A percentile compares a stretch with the other conserved stretches of the same genome.
Conservation (phyloP, 1,140 invertebrate genomes). For the Euura saliciscinereae region DNA sequence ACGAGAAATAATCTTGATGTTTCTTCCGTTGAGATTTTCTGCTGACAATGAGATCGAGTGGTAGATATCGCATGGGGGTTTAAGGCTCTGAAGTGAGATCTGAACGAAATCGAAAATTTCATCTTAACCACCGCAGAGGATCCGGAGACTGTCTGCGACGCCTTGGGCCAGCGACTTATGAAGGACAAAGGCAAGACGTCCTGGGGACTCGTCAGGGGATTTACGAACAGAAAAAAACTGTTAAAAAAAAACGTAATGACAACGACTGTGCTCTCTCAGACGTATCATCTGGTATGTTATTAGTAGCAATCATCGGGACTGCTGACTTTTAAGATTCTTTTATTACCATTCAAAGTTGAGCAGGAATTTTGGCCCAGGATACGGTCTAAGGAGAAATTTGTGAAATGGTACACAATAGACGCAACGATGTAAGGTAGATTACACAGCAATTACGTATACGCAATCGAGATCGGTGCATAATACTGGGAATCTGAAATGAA, state of each 20-base stretch:
- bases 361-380: background rate
- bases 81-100: background rate
- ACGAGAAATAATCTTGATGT: background rate
- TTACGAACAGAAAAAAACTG: background rate
- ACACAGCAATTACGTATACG: too few species aligned
- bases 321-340: too few species aligned
- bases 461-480: too few species aligned
- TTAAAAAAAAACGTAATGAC: background rate
- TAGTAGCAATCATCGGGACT: background rate
- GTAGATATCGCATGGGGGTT: background rate
- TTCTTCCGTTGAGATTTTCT: background rate
- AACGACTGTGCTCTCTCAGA: background rate
- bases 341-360: background rate
- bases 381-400: too few species aligned
- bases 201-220: background rate
- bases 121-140: background rate
- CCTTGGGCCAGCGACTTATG: background rate
- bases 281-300: slow-evolving; percentile 1
- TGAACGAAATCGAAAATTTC: background rate
- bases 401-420: too few species aligned
- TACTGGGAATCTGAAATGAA: too few species aligned
- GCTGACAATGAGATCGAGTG: background rate
- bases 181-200: background rate
- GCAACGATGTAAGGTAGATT: too few species aligned
- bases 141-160: background rate